Base-by-base conservation (phyloP, 1,140 invertebrate species). In the Heterodera carotae region DNA sequence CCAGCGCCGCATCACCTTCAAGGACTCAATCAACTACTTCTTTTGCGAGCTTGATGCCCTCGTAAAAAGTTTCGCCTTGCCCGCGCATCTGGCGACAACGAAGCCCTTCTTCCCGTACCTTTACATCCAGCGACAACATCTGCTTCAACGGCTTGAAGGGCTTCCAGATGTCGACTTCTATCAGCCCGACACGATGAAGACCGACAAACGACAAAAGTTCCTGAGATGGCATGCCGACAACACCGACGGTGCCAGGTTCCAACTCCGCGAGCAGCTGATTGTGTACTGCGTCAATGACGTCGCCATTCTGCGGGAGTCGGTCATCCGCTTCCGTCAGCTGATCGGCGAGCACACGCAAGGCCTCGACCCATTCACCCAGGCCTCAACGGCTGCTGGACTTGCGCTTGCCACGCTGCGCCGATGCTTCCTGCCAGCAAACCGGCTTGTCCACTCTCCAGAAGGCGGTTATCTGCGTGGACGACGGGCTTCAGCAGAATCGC, bases 31-130 rank as follows among this genome's bases (percentile, higher is more conserved):
- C 36, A 75, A 75, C 18, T 75, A 31, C 59, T 75, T 75, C 72
- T 75, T 75, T 27, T 69, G 59, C 25, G 59, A 33, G 12, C 66
- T 75, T 12, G 72, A 75, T 27, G 69, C 25, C 18, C 72, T 75
- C 27, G 8, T 27, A 18, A 33, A 39, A 31, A 53, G 27, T 29
- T 75, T 75, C 33, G 72, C 5, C 18, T 15, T 75, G 72, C 8
- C 72, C 3, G 27, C 18, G 27, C 29, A 43, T 33, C 15, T 68
- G 15, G 66, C 66, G 22, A 71, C 33, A 7, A 4, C 6, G 25
- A 75, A 75, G 59, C 72, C 72, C 36, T 75, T 75, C 48, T 75
- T 75, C 59, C 72, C 72, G 12, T 75, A 75, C 43, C 2, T 75
- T 0, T 72, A 72, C 36, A 72, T 53, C 22, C 0, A 67, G 64